Percentiles rank a stretch among this genome's conserved stretches.
These are phyloP conservation scores for Gambusia holbrooki DNA, from an alignment of 2,113 vertebrate genomes.

Conservation along the genomic window DNA sequence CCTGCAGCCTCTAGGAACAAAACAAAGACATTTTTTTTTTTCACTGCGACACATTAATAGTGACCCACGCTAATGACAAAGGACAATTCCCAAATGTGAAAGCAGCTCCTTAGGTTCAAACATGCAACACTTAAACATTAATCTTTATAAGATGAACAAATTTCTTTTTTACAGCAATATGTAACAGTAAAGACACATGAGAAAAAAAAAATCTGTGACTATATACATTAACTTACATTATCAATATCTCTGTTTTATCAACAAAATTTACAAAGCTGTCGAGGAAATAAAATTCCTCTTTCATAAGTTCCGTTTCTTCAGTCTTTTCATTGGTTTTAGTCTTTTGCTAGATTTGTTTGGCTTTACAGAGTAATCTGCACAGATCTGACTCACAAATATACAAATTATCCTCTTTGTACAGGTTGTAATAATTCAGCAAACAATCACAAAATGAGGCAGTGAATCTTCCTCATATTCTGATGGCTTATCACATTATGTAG, in stretches of 20 bases:
- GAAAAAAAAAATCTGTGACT: slow-evolving; percentile 69
- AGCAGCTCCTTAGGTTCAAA: slow-evolving; percentile 42
- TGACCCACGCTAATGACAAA: slow-evolving; percentile 70
- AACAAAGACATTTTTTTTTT: slow-evolving; percentile 38
- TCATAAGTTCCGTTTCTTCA: slow-evolving; percentile 20
- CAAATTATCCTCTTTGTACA: slow-evolving; percentile 44
- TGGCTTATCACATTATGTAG: slow-evolving; percentile 47
- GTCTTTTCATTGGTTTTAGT: slow-evolving; percentile 35
- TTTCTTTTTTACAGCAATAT: slow-evolving; percentile 62
- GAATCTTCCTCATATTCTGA: slow-evolving; percentile 30
- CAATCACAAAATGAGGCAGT: slow-evolving; percentile 33
- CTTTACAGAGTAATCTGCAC: slow-evolving; percentile 42
- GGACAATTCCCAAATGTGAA: slow-evolving; percentile 19
- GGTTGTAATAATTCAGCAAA: slow-evolving; percentile 31
- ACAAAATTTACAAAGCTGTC: slow-evolving; percentile 74
- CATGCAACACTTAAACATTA: slow-evolving; percentile 76
- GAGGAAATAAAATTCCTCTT: slow-evolving; percentile 26
- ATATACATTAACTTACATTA: slow-evolving; percentile 78
- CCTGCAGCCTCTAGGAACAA: slow-evolving; percentile 20
- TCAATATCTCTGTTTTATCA: slow-evolving; percentile 73
- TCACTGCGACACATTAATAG: slow-evolving; percentile 59
- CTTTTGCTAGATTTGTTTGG: slow-evolving; percentile 48
- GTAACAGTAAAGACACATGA: slow-evolving; percentile 65
- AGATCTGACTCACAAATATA: slow-evolving; percentile 49
- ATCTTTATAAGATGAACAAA: slow-evolving; percentile 59